Evolutionary conservation across 2,888 invertebrate genomes (phyloP), one percentile per base, ranked within the genome.

Genomic region (Calliphora vomitoria): DNA sequence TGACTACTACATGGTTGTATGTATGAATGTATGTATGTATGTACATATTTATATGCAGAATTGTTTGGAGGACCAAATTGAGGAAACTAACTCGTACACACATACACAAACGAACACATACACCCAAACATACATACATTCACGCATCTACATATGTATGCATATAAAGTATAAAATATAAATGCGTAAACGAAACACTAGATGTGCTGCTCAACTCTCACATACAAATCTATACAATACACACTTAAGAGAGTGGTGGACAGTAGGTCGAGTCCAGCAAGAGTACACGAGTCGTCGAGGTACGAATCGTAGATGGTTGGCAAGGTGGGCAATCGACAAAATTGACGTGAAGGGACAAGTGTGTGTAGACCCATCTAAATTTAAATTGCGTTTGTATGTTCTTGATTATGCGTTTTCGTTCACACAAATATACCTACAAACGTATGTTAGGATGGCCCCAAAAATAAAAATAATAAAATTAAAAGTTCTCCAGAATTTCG

Each of bases 301-400:
- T 79, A 69, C 47, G 66, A 78, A 44, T 41, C 44, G 62, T 25
- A 62, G 50, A n/a, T 53, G 50, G 66, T 38, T 60, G 60, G 50
- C 44, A 78, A 74, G 69, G 72, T 64, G 79, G 75, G 55, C 87
- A 85, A 85, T 79, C 82, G 85, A 75, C 74, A 82, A 87, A 85
- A 84, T 87, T 82, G 50, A 68, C 66, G 62, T 74, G 64, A 58
- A 64, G 74, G 78, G 55, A 79, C 80, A 62, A n/a, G 15, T 75
- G 15, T 80, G 72, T 68, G 84, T 72, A 75, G 68, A 69, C 55
- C 62, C 85, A 87, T 85, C 85, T 82, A 87, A 87, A 87, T 82
- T 87, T 85, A 85, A 85, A 87, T 85, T 87, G 85, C 87, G 85
- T 87, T 87, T 82, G 87, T 82, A 64, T 87, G 82, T 79, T 87